phyloP scores from a whole-genome alignment of 2,797 vertebrate species.

The Octomys mimax region DNA sequence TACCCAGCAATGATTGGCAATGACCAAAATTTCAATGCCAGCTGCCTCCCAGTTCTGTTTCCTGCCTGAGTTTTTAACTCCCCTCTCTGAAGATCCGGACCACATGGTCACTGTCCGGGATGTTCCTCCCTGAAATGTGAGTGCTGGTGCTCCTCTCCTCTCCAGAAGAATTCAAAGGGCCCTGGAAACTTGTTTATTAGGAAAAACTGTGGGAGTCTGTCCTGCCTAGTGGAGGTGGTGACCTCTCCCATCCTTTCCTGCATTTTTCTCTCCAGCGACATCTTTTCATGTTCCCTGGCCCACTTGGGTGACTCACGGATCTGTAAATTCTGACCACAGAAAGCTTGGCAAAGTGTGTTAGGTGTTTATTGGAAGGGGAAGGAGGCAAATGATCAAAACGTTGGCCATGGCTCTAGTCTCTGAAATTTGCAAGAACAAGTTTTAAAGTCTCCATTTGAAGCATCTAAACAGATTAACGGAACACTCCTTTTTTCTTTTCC shows the following conservation, averaged over 20 bases:
- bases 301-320: constrained; percentile 76
- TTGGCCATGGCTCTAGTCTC: constrained; percentile 54
- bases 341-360: constrained; percentile 75
- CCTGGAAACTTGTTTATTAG: constrained; percentile 86
- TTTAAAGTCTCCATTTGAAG: constrained; percentile 65
- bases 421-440: constrained; percentile 66
- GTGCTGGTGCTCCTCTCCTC: constrained; percentile 46
- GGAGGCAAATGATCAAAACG: constrained; percentile 76
- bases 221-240: constrained; percentile 76
- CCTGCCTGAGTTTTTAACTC: neutral
- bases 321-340: constrained; percentile 75
- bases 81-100: neutral
- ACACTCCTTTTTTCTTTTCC: neutral
- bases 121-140: constrained; percentile 44
- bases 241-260: constrained; percentile 77
- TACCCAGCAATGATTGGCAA: neutral
- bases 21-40: neutral
- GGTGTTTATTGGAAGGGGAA: constrained; percentile 80
- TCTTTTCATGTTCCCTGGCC: constrained; percentile 84
- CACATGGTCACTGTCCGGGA: constrained; percentile 16
- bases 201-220: constrained; percentile 84
- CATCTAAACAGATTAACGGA: constrained; percentile 52
- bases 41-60: neutral
- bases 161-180: constrained; percentile 82
- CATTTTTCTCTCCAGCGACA: constrained; percentile 79